Conservation (phyloP, 2,797 vertebrate genomes). For the Notamacropus eugenii region DNA sequence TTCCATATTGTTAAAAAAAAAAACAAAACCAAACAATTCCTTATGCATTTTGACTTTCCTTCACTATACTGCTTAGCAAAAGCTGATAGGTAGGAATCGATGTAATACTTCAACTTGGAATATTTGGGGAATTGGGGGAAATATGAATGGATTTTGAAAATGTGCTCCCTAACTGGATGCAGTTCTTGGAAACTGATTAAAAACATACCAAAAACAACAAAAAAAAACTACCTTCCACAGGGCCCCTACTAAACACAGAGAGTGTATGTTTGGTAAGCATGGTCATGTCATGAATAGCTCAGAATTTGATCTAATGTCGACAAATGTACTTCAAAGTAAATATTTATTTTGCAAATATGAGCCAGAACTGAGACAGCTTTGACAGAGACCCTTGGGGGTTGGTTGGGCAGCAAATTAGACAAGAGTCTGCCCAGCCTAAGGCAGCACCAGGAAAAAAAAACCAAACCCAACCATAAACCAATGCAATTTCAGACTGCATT, state of each 20-base stretch:
- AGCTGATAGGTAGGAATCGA: slow-evolving; percentile 58
- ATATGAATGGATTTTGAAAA: slow-evolving; percentile 34
- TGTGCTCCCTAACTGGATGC: slow-evolving; percentile 45
- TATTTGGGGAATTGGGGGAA: slow-evolving; percentile 50
- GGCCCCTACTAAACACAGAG: slow-evolving; percentile 5
- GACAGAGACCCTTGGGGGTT: slow-evolving; percentile 5
- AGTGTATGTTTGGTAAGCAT: slow-evolving; percentile 5
- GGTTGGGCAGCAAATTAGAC: slow-evolving; percentile 39
- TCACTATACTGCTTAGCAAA: slow-evolving; percentile 54
- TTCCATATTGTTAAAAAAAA: slow-evolving; percentile 34
- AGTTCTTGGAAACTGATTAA: slow-evolving; percentile 46
- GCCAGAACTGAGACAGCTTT: slow-evolving; percentile 41
- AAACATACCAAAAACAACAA: not conserved
- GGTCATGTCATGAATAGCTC: not conserved
- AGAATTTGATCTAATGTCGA: slow-evolving; percentile 50
- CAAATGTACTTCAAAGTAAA: slow-evolving; percentile 38
- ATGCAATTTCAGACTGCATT: not conserved
- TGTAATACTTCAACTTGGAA: slow-evolving; percentile 62
- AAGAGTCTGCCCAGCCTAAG: not conserved
- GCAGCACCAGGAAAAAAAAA: slow-evolving; percentile 29
- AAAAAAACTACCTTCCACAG: not conserved
- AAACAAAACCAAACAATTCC: slow-evolving; percentile 20
- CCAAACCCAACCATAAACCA: not conserved
- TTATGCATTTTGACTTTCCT: slow-evolving; percentile 53
- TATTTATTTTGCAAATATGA: slow-evolving; percentile 57